Conservation (phyloP, 2,888 invertebrate genomes). For the Heliconius ismenius region DNA sequence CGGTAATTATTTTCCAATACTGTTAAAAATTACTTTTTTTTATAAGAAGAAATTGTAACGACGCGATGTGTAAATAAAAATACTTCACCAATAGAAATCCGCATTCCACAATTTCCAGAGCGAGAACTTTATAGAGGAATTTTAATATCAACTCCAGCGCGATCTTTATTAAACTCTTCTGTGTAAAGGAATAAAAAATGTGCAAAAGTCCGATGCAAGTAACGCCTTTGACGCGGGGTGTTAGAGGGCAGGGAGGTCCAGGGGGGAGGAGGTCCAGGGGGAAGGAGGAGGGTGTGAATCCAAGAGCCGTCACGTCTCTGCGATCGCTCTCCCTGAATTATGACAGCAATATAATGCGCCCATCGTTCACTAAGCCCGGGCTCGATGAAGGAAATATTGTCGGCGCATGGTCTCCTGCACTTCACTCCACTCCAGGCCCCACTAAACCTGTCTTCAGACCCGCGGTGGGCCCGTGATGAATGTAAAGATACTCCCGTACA, state of each 20-base stretch:
- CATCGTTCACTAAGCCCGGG: constrained; percentile 69
- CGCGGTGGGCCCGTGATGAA: constrained; percentile 31
- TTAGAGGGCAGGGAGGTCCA: constrained; percentile 19
- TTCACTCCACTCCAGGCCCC: constrained; percentile 5
- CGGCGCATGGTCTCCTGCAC: constrained; percentile 37
- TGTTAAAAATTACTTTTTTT: not conserved
- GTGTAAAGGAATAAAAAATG: constrained; percentile 54
- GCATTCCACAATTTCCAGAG: constrained; percentile 33
- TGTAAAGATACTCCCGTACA: constrained; percentile 29
- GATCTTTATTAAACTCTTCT: constrained; percentile 69
- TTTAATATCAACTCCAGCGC: constrained; percentile 68
- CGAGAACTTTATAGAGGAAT: constrained; percentile 57
- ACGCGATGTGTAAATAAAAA: constrained; percentile 35
- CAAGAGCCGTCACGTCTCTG: constrained; percentile 64
- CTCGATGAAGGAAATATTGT: constrained; percentile 74
- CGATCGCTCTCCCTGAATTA: constrained; percentile 72
- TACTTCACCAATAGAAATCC: constrained; percentile 27
- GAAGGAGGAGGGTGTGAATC: constrained; percentile 45
- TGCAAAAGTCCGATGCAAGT: constrained; percentile 62
- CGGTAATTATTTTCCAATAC: not conserved
- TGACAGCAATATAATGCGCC: constrained; percentile 69
- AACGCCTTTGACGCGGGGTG: constrained; percentile 51
- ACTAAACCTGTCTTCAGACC: constrained; percentile 25
- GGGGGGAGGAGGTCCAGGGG: constrained; percentile 50
- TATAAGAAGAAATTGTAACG: constrained; percentile 5